Conservation (phyloP, 2,797 vertebrate genomes). For the Distichodus sexfasciatus region DNA sequence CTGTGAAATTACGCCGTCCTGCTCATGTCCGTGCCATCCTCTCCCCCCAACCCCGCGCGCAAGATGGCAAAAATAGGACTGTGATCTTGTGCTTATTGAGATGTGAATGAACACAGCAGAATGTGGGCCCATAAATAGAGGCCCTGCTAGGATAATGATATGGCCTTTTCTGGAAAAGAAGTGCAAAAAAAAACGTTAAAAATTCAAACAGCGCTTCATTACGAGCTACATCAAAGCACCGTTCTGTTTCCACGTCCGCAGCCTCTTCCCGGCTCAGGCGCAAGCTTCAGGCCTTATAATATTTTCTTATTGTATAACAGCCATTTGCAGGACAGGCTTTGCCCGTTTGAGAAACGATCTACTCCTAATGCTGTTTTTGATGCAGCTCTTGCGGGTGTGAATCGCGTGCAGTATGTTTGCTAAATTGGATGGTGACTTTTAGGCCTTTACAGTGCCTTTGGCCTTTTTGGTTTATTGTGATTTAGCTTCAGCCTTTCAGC, state of each 20-base stretch:
- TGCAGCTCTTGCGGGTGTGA: neutral
- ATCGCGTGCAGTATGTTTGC: neutral
- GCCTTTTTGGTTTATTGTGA: constrained; percentile 10
- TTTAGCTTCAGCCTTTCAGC: neutral
- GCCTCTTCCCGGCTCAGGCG: neutral
- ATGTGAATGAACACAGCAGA: constrained; percentile 17
- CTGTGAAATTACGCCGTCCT: constrained; percentile 29
- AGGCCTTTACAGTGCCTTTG: too few relatives aligned
- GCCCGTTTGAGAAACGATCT: neutral
- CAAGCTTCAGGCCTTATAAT: neutral
- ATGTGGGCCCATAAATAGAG: constrained; percentile 13
- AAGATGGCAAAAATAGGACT: constrained; percentile 21
- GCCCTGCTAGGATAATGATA: constrained; percentile 19
- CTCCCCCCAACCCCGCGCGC: neutral
- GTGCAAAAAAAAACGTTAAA: neutral
- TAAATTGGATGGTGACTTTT: neutral
- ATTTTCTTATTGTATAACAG: neutral
- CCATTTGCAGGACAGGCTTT: neutral
- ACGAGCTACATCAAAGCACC: constrained; percentile 11
- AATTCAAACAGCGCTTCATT: constrained; percentile 21
- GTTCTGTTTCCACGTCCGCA: neutral
- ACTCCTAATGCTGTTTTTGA: neutral
- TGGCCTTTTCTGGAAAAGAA: constrained; percentile 5
- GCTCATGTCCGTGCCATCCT: neutral
- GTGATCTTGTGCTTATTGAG: constrained; percentile 13